Evolutionary conservation across 1,140 invertebrate genomes (phyloP), one percentile per base, ranked within the genome.

Genomic region (Dermatophagoides farinae): DNA sequence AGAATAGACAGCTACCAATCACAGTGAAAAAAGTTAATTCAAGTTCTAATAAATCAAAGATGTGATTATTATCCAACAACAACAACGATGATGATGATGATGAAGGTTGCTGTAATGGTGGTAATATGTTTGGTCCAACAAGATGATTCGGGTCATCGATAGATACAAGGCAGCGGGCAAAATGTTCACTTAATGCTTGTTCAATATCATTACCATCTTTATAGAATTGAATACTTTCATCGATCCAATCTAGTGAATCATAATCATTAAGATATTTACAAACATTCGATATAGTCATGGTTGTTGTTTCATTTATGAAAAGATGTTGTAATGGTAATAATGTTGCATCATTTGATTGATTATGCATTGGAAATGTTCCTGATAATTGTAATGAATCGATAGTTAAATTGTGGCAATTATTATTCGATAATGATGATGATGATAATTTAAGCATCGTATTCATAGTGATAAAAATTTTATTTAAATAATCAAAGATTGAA

Each of bases 161-260:
- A 6, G 14, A 55, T 25, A 2, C 14, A 20, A 55, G 53, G 14
- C 53, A 55, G 25, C 53, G 53, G 20, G 31, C 53, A 55, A 55
- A 55, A 25, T 55, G 53, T 55, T 55, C 53, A 55, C 53, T 55
- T 5, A 55, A 25, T 38, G 53, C 53, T n/a, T 55, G 23, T 25
- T 55, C 53, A 12, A 55, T 12, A 44, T 55, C 53, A 11, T 25
- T 1, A 2, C 16, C 16, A 20, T 31, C 23, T 14, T 20, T 18
- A 44, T 55, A 55, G 53, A 55, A 55, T 2, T 31, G 23, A 14
- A 55, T 40, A 14, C 14, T n/a, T 25, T 55, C 53, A 44, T 55
- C 53, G 12, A 55, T n/a, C 53, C 53, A 55, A 14, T 55, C 53
- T 1, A 55, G 31, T 6, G 53, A 55, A 20, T 55, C 53, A 55